phyloP scores from a whole-genome alignment of 2,888 invertebrate genomes.

The Dromius quadrimaculatus region DNA sequence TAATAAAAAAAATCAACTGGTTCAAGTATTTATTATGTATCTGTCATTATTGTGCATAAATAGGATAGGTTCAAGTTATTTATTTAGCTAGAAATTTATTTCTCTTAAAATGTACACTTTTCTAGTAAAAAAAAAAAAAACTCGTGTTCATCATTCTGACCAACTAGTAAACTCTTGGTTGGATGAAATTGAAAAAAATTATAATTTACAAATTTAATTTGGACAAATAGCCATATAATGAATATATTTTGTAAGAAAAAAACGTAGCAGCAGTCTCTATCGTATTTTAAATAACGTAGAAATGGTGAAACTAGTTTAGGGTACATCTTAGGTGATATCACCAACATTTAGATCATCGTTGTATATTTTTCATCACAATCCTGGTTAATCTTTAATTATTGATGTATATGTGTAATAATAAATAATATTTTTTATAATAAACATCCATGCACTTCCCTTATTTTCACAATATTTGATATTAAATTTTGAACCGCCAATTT shows the following conservation, averaged over 20 bases:
- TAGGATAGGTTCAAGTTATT: conserved; percentile 41
- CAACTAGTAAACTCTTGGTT: background rate
- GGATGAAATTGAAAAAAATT: background rate
- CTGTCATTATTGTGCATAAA: conserved; percentile 42
- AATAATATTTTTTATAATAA: conserved; percentile 53
- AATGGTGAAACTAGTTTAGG: conserved; percentile 31
- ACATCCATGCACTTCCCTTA: no score
- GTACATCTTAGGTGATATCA: conserved; percentile 30
- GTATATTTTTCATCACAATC: conserved; percentile 51
- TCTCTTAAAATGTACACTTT: conserved; percentile 44
- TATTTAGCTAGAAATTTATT: conserved; percentile 43
- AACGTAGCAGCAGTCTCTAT: conserved; percentile 27
- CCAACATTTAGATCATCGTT: conserved; percentile 44
- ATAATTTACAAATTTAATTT: conserved; percentile 8
- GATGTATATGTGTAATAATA: conserved; percentile 53
- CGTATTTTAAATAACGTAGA: conserved; percentile 46
- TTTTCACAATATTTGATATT: no score
- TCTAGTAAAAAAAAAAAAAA: conserved; percentile 33
- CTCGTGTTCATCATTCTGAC: conserved; percentile 27
- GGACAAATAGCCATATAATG: conserved; percentile 35
- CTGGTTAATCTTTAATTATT: conserved; percentile 45
- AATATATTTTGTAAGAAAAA: conserved; percentile 31
- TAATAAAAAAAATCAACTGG: conserved; percentile 43
- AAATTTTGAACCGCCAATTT: no score
- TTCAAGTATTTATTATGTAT: conserved; percentile 50